These are phyloP conservation scores for Rhynchotus rufescens DNA, from an alignment of 2,797 vertebrate genomes.

Conservation along the genomic window DNA sequence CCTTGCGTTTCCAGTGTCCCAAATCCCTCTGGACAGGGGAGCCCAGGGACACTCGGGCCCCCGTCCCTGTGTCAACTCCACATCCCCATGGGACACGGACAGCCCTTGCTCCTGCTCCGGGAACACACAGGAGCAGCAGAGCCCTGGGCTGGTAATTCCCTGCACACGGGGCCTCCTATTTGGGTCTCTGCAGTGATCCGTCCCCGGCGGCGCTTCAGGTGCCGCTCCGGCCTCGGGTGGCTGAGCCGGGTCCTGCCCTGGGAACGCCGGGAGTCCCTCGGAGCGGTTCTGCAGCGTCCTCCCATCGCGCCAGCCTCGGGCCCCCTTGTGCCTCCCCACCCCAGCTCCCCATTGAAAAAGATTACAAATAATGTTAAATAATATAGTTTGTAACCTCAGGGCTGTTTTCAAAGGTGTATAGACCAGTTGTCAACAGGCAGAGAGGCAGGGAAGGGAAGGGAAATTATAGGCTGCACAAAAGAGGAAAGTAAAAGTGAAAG, in stretches of 20 bases:
- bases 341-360: conserved; percentile 80
- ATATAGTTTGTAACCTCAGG: conserved; percentile 83
- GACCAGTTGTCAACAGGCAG: conserved; percentile 81
- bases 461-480: conserved; percentile 97
- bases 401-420: conserved; percentile 81
- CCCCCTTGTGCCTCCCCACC: neutral
- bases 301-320: neutral
- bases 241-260: conserved; percentile 23
- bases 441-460: conserved; percentile 80
- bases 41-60: neutral
- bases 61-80: neutral
- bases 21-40: accelerated
- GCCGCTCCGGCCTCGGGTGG: neutral
- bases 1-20: neutral
- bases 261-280: conserved; percentile 11
- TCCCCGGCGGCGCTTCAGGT: neutral
- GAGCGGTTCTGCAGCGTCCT: conserved; percentile 17
- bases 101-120: neutral
- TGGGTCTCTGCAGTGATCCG: neutral
- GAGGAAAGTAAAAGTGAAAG: conserved; percentile 90
- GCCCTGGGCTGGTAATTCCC: neutral
- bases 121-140: neutral
- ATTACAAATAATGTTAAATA: conserved; percentile 84
- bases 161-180: neutral
- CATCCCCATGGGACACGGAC: neutral